Evolutionary conservation across 2,888 invertebrate species (phyloP), one percentile per base, ranked within the genome.

Genomic region (Dicyrtomina minuta): DNA sequence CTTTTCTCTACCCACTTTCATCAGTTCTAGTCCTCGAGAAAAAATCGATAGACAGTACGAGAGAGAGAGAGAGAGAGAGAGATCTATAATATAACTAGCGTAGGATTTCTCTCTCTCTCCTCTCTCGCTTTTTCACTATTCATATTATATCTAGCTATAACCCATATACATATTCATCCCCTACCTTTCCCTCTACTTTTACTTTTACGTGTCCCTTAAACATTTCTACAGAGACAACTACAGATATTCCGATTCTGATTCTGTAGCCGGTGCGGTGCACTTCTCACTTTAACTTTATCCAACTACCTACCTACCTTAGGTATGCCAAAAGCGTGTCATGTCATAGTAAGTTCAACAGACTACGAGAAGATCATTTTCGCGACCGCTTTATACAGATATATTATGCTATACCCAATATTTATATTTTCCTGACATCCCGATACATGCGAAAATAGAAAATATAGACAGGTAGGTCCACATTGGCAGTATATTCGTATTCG

Each of bases 1-100:
- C 61, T 61, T 61, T 61, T 61, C 61, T 61, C 61, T 61, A 61
- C 61, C 61, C 26, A 60, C 61, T 61, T 61, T 61, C 61, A 61
- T 46, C 27, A 46, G 46, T 61, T 58, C 46, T 26, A 44, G 44
- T 46, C 46, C 61, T 61, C 46, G 27, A 61, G 61, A 61, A 61
- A 61, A 61, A 61, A 61, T 61, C 61, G 46, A 61, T 61, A 49
- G 61, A 24, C 61, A 43, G 61, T 27, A 27, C 46, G 49, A 22
- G n/a, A n/a, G n/a, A n/a, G n/a, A n/a, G n/a, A n/a, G n/a, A n/a
- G n/a, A n/a, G n/a, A n/a, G n/a, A n/a, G n/a, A n/a, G n/a, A n/a
- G 46, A 61, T 61, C 61, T 61, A 61, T 46, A 61, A 39, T 12
- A 44, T 46, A 61, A 46, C 46, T 61, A 61, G 61, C 61, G 24